Evolutionary conservation across 35 echinoderm and acorn worm species (phyloP).

Genomic region (Lytechinus variegatus): DNA sequence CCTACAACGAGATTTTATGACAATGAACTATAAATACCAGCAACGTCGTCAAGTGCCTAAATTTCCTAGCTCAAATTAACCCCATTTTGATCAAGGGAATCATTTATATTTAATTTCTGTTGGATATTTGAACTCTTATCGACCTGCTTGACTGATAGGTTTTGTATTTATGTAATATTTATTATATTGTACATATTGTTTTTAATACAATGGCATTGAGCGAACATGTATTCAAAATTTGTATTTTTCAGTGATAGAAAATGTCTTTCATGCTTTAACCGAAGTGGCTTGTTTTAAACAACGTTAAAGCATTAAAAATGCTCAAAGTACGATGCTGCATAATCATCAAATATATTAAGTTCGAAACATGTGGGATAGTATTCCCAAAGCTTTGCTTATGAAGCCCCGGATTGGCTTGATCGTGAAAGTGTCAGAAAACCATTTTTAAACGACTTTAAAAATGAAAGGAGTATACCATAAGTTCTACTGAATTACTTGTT

Average conservation of each 20-base stretch:
- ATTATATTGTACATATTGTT: neutral
- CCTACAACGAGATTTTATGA: too few relatives aligned
- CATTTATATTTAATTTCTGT: too few relatives aligned
- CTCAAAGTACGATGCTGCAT: neutral
- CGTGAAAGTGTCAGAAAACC: too few relatives aligned
- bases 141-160: neutral
- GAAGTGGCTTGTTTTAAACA: neutral
- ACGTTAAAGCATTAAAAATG: neutral
- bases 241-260: neutral
- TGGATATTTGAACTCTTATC: neutral
- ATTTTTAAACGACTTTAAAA: too few relatives aligned
- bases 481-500: too few relatives aligned
- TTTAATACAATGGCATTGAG: neutral
- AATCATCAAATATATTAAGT: neutral
- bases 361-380: neutral
- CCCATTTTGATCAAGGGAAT: too few relatives aligned
- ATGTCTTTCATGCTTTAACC: neutral
- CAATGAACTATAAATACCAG: too few relatives aligned
- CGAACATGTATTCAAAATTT: neutral
- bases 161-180: slow-evolving; percentile 1
- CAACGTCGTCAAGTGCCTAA: too few relatives aligned
- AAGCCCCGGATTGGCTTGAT: too few relatives aligned
- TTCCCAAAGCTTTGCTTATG: too few relatives aligned
- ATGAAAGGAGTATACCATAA: too few relatives aligned
- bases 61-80: too few relatives aligned